Evolutionary conservation across 1,140 invertebrate species (phyloP).

Genomic region (Caenorhabditis tropicalis): DNA sequence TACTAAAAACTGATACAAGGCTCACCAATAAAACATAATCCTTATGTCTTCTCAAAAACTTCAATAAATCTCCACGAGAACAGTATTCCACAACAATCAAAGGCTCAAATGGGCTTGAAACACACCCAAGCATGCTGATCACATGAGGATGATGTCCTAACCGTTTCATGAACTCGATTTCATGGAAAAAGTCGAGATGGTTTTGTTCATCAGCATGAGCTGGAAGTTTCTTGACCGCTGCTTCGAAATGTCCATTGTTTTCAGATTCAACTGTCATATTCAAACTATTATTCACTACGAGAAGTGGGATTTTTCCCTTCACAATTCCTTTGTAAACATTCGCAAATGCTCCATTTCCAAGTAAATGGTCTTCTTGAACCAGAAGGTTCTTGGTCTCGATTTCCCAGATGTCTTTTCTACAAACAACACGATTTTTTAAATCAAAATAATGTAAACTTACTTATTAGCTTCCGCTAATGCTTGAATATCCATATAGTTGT

Average conservation of each 20-base stretch:
- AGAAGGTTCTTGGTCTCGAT: constrained; percentile 37
- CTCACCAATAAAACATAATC: constrained; percentile 23
- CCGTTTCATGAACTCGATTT: constrained; percentile 55
- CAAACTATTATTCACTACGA: constrained; percentile 7
- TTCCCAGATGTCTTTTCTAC: constrained; percentile 50
- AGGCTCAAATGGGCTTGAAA: constrained; percentile 44
- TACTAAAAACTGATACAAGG: not conserved
- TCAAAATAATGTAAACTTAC: not conserved
- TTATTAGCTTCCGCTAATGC: constrained; percentile 25
- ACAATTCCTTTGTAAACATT: constrained; percentile 45
- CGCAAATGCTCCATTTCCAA: constrained; percentile 51
- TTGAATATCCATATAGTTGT: constrained; percentile 48
- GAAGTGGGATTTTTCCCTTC: constrained; percentile 49
- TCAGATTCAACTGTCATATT: constrained; percentile 30
- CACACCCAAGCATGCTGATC: constrained; percentile 49
- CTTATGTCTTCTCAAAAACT: constrained; percentile 46
- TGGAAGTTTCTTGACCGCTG: constrained; percentile 50
- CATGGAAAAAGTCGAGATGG: constrained; percentile 48
- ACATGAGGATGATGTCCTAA: constrained; percentile 48
- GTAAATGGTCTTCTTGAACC: constrained; percentile 45
- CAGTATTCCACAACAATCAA: constrained; percentile 54
- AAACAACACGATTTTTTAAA: not conserved
- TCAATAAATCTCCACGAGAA: constrained; percentile 46
- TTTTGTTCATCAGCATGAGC: constrained; percentile 47
- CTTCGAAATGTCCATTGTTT: constrained; percentile 31